Conservation (phyloP, 2,888 invertebrate species). For the Pollenia griseotomentosa region DNA sequence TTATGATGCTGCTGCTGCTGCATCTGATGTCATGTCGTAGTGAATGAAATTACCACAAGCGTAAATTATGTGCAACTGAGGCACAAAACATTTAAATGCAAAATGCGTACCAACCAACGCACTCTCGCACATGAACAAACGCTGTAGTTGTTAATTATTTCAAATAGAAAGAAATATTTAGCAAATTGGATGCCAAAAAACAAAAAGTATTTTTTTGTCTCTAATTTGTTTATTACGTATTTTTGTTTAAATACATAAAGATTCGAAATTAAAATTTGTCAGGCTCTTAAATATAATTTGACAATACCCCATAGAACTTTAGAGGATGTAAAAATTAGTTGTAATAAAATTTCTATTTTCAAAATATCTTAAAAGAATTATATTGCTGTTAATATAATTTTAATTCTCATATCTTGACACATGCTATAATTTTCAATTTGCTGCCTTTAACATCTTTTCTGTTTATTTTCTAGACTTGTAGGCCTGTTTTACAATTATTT, state of each 20-base stretch:
- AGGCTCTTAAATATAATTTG: background rate
- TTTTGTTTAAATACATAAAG: background rate
- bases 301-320: background rate
- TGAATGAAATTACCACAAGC: constrained; percentile 60
- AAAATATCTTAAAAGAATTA: constrained; percentile 10
- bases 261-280: background rate
- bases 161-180: constrained; percentile 38
- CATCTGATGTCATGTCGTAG: constrained; percentile 33
- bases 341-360: constrained; percentile 9
- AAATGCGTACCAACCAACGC: background rate
- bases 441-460: constrained; percentile 11
- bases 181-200: constrained; percentile 32
- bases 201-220: background rate
- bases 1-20: constrained; percentile 37
- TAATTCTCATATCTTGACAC: constrained; percentile 13
- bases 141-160: constrained; percentile 44
- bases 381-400: background rate
- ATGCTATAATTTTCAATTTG: constrained; percentile 44
- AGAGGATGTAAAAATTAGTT: background rate
- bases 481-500: background rate
- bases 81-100: constrained; percentile 1
- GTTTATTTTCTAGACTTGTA: background rate
- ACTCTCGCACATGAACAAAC: background rate
- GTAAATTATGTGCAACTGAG: constrained; percentile 44
- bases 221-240: background rate